phyloP scores from a whole-genome alignment of 1,140 invertebrate species.

The Scaptomyza montana region DNA sequence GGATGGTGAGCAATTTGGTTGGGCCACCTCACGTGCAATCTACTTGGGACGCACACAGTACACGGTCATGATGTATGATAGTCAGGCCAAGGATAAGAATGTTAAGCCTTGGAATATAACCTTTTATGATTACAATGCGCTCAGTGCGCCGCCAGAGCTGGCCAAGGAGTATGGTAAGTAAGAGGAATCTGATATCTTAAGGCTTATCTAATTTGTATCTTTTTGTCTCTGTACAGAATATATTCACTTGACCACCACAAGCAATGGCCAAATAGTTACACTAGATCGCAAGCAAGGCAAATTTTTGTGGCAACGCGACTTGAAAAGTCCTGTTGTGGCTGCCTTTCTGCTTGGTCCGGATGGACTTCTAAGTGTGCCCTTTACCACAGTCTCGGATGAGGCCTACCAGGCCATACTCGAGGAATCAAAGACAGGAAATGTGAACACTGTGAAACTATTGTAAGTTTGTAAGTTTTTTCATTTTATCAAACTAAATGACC shows the following conservation, averaged over 20 bases:
- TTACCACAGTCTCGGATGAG: constrained; percentile 94
- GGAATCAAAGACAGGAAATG: constrained; percentile 86
- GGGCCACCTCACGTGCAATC: constrained; percentile 77
- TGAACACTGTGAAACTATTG: constrained; percentile 90
- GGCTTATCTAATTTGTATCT: neutral
- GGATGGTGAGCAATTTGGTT: constrained; percentile 69
- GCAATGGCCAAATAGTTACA: constrained; percentile 93
- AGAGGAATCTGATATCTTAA: neutral
- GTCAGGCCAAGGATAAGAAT: constrained; percentile 88
- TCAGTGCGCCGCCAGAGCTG: constrained; percentile 89
- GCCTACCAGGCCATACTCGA: constrained; percentile 90
- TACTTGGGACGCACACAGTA: constrained; percentile 92
- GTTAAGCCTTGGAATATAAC: constrained; percentile 97
- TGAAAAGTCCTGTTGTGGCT: constrained; percentile 95
- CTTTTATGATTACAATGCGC: constrained; percentile 94
- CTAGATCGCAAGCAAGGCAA: constrained; percentile 89
- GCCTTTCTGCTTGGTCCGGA: constrained; percentile 92
- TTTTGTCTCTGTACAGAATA: constrained; percentile 87
- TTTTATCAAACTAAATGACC: constrained; percentile 36
- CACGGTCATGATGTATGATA: constrained; percentile 97
- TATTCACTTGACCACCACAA: constrained; percentile 94
- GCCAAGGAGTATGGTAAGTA: constrained; percentile 92
- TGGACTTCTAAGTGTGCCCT: constrained; percentile 93
- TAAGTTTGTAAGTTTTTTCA: constrained; percentile 85
- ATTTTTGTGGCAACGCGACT: constrained; percentile 93